Percentiles rank a stretch among this genome's conserved stretches.
These are phyloP conservation scores for Acrobasis consociella DNA, from an alignment of 2,888 invertebrate genomes.

Conservation along the genomic window DNA sequence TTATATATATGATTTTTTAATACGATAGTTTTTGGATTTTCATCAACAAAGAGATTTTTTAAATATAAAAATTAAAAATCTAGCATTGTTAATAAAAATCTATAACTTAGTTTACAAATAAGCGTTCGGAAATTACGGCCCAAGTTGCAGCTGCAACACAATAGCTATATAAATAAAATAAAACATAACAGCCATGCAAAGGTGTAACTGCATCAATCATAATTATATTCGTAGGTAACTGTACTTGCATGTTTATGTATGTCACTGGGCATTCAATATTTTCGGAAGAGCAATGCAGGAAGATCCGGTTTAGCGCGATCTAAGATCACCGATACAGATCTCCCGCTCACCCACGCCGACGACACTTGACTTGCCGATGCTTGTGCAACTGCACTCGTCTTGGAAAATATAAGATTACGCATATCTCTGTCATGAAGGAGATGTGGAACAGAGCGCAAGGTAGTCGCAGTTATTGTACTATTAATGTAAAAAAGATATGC, in stretches of 20 bases:
- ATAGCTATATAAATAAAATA: too few species aligned
- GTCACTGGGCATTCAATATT: not conserved
- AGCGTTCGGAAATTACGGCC: too few species aligned
- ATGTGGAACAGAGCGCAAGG: not conserved
- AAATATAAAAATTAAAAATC: too few species aligned
- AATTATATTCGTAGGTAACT: not conserved
- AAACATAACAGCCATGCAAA: too few species aligned
- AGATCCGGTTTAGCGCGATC: constrained; percentile 11
- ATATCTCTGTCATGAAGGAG: not conserved
- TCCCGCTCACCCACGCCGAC: constrained; percentile 50
- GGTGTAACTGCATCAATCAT: too few species aligned
- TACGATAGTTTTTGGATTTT: too few species aligned
- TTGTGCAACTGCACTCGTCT: constrained; percentile 54
- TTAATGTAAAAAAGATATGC: too few species aligned
- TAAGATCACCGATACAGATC: constrained; percentile 40
- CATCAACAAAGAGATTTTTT: too few species aligned
- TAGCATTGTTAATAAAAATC: too few species aligned
- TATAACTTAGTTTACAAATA: too few species aligned
- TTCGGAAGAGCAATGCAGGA: constrained; percentile 1
- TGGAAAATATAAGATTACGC: constrained; percentile 19
- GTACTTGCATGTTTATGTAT: not conserved
- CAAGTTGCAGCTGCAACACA: too few species aligned
- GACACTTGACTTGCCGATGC: constrained; percentile 52
- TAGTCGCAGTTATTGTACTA: not conserved
- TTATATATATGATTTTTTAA: too few species aligned